Evolutionary conservation across 2,113 vertebrate genomes (phyloP), one percentile per base, ranked within the genome.

Genomic region (Nematolebias whitei): DNA sequence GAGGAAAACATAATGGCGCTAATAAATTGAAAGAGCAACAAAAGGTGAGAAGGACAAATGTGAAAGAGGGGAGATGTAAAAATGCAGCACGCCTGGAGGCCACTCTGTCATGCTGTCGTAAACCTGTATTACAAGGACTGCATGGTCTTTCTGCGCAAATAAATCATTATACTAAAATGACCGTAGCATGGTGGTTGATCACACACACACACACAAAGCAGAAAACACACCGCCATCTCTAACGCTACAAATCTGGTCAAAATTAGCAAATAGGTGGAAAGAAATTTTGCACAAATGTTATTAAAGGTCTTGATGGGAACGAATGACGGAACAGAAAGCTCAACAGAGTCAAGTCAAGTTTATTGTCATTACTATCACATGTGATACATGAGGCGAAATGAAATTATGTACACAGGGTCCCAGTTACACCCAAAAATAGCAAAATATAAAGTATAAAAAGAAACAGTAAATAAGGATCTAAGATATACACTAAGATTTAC

Each of bases 221-320:
- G 1, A n/a, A 8, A 65, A 76, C 76, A 71, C 58, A 70, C 49
- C 57, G 22, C 69, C 57, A 12, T 43, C 66, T 32, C 67, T 60
- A 50, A 51, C 43, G 32, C 40, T 18, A 16, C 41, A 48, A 35
- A 61, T 66, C 64, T 70, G 40, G 68, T 48, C 20, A 24, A 48
- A 88, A 84, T 85, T 87, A 88, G 68, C 69, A 3, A 83, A 93
- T 89, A 93, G 86, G 77, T 71, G 66, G 87, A 80, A 63, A 87
- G 84, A 85, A 93, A 93, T 94, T 93, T 92, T 85, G 86, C 89
- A 92, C 92, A 80, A 84, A 89, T 73, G 76, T 82, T 90, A 90
- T 79, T 88, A 76, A 76, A 88, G 90, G 85, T 89, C 76, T 41
- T 85, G 71, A 90, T 85, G 59, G 82, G 87, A 93, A 90, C 78